A percentile compares a stretch with the other conserved stretches of the same genome.
Evolutionary conservation across 1,140 invertebrate species (phyloP).

Genomic region (Pinna nobilis): DNA sequence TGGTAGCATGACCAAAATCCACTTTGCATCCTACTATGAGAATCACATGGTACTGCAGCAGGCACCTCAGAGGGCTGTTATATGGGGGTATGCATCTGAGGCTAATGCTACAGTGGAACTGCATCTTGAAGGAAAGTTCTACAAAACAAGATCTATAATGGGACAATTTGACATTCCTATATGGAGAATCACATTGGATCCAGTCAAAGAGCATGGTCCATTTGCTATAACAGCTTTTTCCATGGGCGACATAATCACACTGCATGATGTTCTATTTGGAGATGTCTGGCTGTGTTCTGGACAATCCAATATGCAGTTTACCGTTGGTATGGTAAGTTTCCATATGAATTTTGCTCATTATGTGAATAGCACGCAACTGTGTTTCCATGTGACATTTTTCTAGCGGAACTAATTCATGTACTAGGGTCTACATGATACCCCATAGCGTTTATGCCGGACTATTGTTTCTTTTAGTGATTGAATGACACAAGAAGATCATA

Average conservation of each 20-base stretch:
- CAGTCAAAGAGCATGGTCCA: constrained; percentile 27
- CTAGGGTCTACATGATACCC: no score
- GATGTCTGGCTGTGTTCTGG: constrained; percentile 73
- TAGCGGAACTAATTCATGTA: no score
- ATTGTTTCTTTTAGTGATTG: no score
- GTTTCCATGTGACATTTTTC: neutral
- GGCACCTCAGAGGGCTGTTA: constrained; percentile 43
- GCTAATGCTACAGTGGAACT: neutral
- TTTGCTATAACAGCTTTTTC: constrained; percentile 45
- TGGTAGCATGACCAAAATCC: no score
- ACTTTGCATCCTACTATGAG: constrained; percentile 56
- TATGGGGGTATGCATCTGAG: constrained; percentile 57
- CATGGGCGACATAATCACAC: constrained; percentile 22
- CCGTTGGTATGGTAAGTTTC: constrained; percentile 48
- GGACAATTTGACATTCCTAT: neutral
- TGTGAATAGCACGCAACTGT: no score
- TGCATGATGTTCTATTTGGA: constrained; percentile 69
- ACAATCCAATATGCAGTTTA: constrained; percentile 71
- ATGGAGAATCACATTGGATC: constrained; percentile 27
- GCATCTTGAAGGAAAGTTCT: neutral
- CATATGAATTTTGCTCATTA: neutral
- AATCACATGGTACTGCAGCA: constrained; percentile 65
- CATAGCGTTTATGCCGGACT: no score
- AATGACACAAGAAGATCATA: no score
- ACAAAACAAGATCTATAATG: neutral